A percentile compares a stretch with the other conserved stretches of the same genome.
These are phyloP conservation scores for Phrynosoma blainvillii DNA, from an alignment of 2,113 vertebrate genomes.

Conservation along the genomic window DNA sequence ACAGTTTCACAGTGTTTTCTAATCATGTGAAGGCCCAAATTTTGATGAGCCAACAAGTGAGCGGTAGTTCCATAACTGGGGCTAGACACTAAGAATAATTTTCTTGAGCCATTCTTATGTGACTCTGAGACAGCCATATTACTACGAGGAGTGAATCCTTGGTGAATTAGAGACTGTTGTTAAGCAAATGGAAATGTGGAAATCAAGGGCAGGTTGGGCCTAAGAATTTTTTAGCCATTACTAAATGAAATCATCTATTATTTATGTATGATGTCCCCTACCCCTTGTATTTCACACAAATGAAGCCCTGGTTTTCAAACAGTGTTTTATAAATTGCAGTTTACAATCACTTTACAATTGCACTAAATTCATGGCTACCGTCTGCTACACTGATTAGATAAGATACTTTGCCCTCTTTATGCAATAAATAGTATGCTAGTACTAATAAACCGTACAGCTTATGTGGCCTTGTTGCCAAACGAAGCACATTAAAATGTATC, in stretches of 20 bases:
- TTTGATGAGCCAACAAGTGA: neutral
- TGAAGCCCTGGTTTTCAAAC: constrained; percentile 10
- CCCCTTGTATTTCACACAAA: neutral
- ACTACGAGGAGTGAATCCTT: neutral
- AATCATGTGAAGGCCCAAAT: neutral
- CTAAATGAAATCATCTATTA: neutral
- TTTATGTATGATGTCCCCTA: neutral
- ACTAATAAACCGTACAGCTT: constrained; percentile 43
- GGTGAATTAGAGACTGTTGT: neutral
- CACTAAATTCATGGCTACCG: constrained; percentile 31
- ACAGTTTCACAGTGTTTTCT: neutral
- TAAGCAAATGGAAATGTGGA: neutral
- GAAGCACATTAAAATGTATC: neutral
- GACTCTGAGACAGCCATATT: neutral
- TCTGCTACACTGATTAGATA: neutral
- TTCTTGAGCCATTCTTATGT: neutral
- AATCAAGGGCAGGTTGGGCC: no score
- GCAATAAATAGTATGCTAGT: constrained; percentile 56
- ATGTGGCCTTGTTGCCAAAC: constrained; percentile 42
- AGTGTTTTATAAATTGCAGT: constrained; percentile 36
- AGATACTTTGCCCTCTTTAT: constrained; percentile 45
- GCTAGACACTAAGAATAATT: neutral
- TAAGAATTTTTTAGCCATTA: neutral
- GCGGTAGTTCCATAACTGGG: neutral
- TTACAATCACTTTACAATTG: constrained; percentile 52